phyloP scores from a whole-genome alignment of 2,113 vertebrate genomes.

The Archilochus colubris region DNA sequence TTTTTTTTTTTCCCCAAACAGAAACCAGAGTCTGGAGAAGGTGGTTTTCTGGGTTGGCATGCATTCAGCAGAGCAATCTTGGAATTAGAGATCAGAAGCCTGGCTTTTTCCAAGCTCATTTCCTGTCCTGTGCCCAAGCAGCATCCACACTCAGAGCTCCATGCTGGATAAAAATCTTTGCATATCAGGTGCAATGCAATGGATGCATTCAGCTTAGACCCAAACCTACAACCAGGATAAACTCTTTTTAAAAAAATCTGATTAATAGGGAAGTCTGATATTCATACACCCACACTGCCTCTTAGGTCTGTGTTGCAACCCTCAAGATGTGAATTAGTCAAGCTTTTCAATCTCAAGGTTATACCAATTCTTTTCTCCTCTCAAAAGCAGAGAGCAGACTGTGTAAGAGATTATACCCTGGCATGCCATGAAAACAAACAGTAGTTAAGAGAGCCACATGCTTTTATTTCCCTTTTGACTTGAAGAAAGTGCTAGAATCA shows the following conservation, averaged over 20 bases:
- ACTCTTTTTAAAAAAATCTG: not conserved
- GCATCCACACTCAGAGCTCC: not conserved
- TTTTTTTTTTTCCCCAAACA: not conserved
- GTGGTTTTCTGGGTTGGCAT: not conserved
- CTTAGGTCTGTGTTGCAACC: not conserved
- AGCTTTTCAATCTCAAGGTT: not conserved
- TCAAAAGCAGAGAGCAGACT: not conserved
- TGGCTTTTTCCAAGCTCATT: not conserved
- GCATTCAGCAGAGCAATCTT: not conserved
- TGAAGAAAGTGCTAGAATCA: not conserved
- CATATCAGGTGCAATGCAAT: not conserved
- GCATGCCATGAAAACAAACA: not conserved
- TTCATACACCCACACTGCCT: not conserved
- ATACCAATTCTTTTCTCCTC: not conserved
- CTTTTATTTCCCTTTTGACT: not conserved
- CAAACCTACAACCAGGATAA: not conserved
- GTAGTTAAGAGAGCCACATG: not conserved
- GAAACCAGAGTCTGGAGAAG: not conserved
- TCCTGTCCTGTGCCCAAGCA: rapidly evolving
- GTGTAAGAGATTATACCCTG: not conserved
- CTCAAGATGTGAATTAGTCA: not conserved
- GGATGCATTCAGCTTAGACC: not conserved
- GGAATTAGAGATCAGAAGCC: not conserved
- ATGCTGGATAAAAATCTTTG: not conserved
- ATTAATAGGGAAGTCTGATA: not conserved